phyloP scores from a whole-genome alignment of 2,797 vertebrate genomes.

The Mionectes olivaceus region DNA sequence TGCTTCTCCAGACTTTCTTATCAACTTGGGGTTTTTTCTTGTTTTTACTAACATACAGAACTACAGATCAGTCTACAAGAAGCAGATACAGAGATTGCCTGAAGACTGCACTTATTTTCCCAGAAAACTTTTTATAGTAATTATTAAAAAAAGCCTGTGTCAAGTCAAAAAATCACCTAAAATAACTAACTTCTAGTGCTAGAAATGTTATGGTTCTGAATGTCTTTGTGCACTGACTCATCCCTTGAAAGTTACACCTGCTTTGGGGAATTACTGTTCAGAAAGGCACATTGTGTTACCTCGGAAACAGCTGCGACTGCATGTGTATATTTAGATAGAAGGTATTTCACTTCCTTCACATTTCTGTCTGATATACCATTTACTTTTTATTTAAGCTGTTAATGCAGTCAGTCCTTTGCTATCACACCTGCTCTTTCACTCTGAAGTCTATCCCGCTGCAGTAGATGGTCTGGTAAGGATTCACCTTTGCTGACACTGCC shows the following conservation, averaged over 20 bases:
- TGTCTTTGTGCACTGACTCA: constrained; percentile 26
- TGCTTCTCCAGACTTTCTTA: neutral
- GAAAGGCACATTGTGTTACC: constrained; percentile 46
- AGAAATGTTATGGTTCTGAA: neutral
- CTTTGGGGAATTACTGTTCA: constrained; percentile 44
- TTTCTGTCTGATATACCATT: constrained; percentile 37
- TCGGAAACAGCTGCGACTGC: constrained; percentile 43
- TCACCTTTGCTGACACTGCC: neutral
- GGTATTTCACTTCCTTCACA: constrained; percentile 36
- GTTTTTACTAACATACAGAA: neutral
- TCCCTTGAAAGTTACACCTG: constrained; percentile 48
- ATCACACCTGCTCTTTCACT: neutral
- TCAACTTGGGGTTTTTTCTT: neutral
- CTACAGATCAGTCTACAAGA: neutral
- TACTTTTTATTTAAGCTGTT: constrained; percentile 41
- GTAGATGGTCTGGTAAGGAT: neutral
- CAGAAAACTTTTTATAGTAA: neutral
- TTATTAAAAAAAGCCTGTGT: constrained; percentile 3
- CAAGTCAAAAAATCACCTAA: neutral
- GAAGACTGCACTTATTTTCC: neutral
- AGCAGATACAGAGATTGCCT: neutral
- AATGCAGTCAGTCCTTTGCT: constrained; percentile 5
- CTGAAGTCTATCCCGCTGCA: neutral
- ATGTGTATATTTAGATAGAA: constrained; percentile 56
- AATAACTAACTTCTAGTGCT: constrained; percentile 13